These are phyloP conservation scores for Melanerpes aurifrons DNA, from an alignment of 2,113 vertebrate genomes.

Conservation along the genomic window DNA sequence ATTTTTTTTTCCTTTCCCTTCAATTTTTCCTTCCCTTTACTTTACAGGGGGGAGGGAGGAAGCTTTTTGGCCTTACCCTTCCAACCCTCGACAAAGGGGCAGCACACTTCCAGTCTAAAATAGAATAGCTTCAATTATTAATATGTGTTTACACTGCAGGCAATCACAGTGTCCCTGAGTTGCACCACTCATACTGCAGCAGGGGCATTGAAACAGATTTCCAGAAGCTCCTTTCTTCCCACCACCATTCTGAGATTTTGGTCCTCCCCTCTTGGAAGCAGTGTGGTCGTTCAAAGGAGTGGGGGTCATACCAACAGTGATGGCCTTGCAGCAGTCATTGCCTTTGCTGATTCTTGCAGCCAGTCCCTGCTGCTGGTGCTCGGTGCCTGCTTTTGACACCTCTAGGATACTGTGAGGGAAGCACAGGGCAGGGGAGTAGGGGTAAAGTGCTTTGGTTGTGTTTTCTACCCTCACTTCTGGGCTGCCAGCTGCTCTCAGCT, in stretches of 20 bases:
- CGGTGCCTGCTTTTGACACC: not conserved
- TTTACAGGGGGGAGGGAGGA: too few species aligned
- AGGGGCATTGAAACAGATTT: not conserved
- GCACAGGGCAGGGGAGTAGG: not conserved
- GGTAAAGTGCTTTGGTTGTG: fast-evolving
- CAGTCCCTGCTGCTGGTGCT: fast-evolving
- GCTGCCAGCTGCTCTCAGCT: not conserved
- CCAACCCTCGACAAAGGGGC: too few species aligned
- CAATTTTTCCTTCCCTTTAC: too few species aligned
- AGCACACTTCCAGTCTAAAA: not conserved
- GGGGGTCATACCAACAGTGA: not conserved
- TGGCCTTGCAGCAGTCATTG: fast-evolving
- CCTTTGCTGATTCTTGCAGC: not conserved
- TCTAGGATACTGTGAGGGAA: not conserved
- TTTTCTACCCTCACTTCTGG: not conserved
- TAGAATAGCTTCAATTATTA: not conserved
- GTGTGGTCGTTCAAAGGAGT: not conserved
- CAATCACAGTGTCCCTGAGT: fast-evolving
- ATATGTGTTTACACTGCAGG: fast-evolving
- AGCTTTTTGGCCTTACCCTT: too few species aligned
- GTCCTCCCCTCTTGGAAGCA: not conserved
- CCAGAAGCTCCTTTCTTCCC: not conserved
- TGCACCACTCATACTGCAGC: fast-evolving
- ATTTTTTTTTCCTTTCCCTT: too few species aligned
- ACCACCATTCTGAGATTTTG: not conserved